A percentile compares a stretch with the other conserved stretches of the same genome.
Evolutionary conservation across 2,113 vertebrate genomes (phyloP).

Genomic region (Semnornis frantzii): DNA sequence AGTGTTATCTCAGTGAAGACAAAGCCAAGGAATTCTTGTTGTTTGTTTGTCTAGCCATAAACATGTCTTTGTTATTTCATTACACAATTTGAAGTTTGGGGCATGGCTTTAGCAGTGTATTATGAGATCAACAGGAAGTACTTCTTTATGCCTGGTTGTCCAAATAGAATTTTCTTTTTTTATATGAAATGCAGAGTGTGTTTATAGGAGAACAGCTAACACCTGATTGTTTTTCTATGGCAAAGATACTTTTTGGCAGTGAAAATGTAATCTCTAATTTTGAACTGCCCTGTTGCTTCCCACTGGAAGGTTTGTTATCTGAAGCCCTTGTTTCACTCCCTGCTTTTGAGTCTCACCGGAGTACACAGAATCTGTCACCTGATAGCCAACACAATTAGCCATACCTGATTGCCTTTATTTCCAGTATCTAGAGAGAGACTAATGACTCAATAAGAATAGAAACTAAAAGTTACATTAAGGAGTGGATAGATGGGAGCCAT

Average conservation of each 20-base stretch:
- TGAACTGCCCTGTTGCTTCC: neutral
- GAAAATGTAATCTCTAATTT: neutral
- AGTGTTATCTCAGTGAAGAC: neutral
- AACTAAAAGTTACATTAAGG: neutral
- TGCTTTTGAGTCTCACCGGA: neutral
- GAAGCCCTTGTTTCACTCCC: neutral
- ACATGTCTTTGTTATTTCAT: neutral
- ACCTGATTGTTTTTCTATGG: neutral
- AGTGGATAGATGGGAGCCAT: neutral
- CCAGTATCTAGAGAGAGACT: neutral
- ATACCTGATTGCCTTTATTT: neutral
- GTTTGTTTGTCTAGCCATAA: slow-evolving; percentile 21
- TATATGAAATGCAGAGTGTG: neutral
- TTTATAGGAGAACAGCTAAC: neutral
- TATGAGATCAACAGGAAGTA: slow-evolving; percentile 27
- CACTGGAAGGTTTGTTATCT: neutral
- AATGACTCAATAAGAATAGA: neutral
- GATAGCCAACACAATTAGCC: slow-evolving; percentile 19
- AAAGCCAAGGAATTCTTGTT: slow-evolving; percentile 47
- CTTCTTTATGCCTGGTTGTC: neutral
- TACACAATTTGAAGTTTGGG: neutral
- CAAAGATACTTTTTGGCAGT: neutral
- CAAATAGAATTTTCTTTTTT: neutral
- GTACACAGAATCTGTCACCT: neutral
- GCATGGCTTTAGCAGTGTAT: neutral